Evolutionary conservation across 2,797 vertebrate genomes (phyloP), one percentile per base, ranked within the genome.

Genomic region (Neosilurus mollespiculum): DNA sequence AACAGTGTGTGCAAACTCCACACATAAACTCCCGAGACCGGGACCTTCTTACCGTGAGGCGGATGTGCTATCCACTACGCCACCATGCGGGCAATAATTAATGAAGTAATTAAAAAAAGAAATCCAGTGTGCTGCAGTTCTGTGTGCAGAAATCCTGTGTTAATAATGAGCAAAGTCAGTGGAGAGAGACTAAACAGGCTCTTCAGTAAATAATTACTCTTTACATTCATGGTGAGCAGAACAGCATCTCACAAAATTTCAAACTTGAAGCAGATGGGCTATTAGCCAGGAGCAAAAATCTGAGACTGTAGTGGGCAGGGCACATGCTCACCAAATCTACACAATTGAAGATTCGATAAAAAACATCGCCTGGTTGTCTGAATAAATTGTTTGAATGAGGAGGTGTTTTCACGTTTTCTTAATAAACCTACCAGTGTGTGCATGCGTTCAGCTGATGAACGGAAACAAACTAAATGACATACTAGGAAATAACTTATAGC

Each of bases 381-480:
- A 37, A 78, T 58, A 78, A 62, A 43, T 4, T 9, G 22, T 22
- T 16, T 37, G 30, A 76, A 14, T 43, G 7, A 1, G 26, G 15
- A 26, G 70, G n/a, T 24, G 10, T 3, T 8, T 3, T 14, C 2
- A 8, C 7, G 30, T 59, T 8, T 54, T 54, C 58, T 24, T 62
- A 78, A 78, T 78, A 78, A 62, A 78, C 3, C 64, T 59, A 7
- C 10, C 64, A 49, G 20, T 9, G 54, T 0, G 8, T n/a, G 9
- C 18, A 22, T 61, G 18, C 6, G 1, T 24, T 58, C 7, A 65
- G 11, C 20, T 51, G 37, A 34, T 3, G 75, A 51, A 59, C 62
- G 61, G 53, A 61, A 80, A 82, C 81, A 80, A 73, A 75, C 24
- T 64, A 51, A 85, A 67, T 51, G 65, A 59, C 51, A 54, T 49